Evolutionary conservation across 2,113 vertebrate species (phyloP), one percentile per base, ranked within the genome.

Genomic region (Sebastes fasciatus): DNA sequence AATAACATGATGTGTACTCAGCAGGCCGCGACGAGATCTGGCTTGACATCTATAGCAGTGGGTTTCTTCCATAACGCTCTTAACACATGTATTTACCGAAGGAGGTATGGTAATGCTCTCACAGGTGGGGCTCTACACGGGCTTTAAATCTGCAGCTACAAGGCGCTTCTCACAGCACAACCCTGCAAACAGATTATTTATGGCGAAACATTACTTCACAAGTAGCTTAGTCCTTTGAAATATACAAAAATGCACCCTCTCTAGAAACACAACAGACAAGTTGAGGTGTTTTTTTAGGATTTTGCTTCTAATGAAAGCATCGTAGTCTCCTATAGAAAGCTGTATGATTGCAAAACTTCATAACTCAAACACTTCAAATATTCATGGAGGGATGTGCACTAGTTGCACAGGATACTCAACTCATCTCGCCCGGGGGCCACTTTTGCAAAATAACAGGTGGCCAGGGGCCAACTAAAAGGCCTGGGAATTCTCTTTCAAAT

Each of bases 1-100:
- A 14, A 40, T n/a, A 74, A 73, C 48, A 78, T 49, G 42, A 66
- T 73, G 69, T 78, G 75, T 64, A 85, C 67, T 81, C 84, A 75
- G 66, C 55, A 63, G 76, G 61, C 66, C 78, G 79, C 10, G 10
- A 78, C 51, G 23, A 63, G 5, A 74, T 80, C 61, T 21, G 72
- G 48, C 58, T 65, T 73, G 79, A 83, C 78, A 60, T 89, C 58
- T 73, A 77, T 43, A 69, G 19, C 60, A 34, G 26, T 3, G 2
- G 13, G 40, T 49, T 68, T 46, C 16, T 52, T 52, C 51, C 19
- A 51, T 4, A 7, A 40, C 45, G 70, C 57, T 40, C 6, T 21
- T 23, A 61, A 66, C 23, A 5, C 21, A 23, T 26, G 16, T 49
- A 57, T 88, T 80, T 85, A 86, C 49, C 23, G 43, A 84, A 74